phyloP scores from a whole-genome alignment of 2,888 invertebrate species.

The Eristalis pertinax region DNA sequence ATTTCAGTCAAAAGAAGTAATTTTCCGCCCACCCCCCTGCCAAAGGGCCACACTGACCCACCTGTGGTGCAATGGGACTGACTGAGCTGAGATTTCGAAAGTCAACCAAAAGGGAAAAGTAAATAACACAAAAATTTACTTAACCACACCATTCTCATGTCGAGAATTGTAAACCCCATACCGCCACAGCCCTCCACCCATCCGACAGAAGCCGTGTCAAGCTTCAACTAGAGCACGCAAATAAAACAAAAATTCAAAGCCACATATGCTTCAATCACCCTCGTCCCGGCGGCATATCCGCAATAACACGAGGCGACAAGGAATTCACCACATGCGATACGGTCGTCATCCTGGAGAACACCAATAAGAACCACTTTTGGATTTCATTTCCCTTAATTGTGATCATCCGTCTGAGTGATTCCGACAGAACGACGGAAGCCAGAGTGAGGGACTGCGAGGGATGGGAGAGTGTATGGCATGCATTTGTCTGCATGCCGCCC shows the following conservation, averaged over 20 bases:
- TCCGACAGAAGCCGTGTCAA: background rate
- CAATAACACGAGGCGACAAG: conserved; percentile 28
- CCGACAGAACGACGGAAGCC: conserved; percentile 18
- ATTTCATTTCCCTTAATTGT: conserved; percentile 51
- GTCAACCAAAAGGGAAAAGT: background rate
- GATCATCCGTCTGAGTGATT: conserved; percentile 35
- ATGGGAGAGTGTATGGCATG: background rate
- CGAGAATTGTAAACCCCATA: background rate
- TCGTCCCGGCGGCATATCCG: conserved; percentile 28
- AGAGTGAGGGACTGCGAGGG: conserved; percentile 5
- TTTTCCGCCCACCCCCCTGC: background rate
- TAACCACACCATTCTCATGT: background rate
- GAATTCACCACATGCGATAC: conserved; percentile 41
- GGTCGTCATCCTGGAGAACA: conserved; percentile 47
- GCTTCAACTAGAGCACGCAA: background rate
- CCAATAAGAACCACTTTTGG: conserved; percentile 45
- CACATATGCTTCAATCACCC: conserved; percentile 40
- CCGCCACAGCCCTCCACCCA: background rate
- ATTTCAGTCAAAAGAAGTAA: background rate
- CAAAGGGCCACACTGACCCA: background rate
- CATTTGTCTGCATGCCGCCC: background rate
- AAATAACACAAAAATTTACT: conserved; percentile 1
- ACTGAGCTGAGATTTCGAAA: background rate
- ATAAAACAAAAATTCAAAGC: conserved; percentile 14
- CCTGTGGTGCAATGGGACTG: background rate